Evolutionary conservation across 37 sponge, comb jelly and placozoan genomes (phyloP), one percentile per base, ranked within the genome.

Genomic region (Petrosia ficiformis): DNA sequence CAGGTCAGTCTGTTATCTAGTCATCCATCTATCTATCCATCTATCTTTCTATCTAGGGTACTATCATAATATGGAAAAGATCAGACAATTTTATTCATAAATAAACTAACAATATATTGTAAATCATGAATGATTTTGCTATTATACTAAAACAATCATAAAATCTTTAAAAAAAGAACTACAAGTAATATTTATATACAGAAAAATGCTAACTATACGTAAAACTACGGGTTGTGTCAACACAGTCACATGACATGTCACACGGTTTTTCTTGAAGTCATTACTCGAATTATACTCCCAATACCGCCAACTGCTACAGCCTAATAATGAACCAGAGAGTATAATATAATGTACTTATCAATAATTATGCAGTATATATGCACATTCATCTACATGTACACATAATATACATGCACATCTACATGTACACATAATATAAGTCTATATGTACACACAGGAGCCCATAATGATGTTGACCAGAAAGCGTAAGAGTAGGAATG

Each of bases 191-290:
- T 19, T 19, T 48, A 19, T 19, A 8, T 19, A 48, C 54, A 48
- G 54, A 8, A 19, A 48, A 8, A 48, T 14, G 54, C 8, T 48
- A 48, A 48, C 14, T 19, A 48, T 48, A 48, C 8, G 8, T 19
- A 48, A 19, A 48, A 48, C 14, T 19, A 48, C 14, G n/a, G n/a
- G n/a, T n/a, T n/a, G n/a, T n/a, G n/a, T n/a, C n/a, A n/a, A n/a
- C n/a, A n/a, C n/a, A n/a, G n/a, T n/a, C n/a, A n/a, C n/a, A n/a
- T n/a, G n/a, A n/a, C n/a, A n/a, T n/a, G n/a, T 48, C 65, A 97
- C 57, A 97, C 87, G 31, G 93, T 87, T 70, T 93, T 93, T 69
- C 96, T 82, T 82, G 90, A 94, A 4, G 91, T 82, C 92, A 98
- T 68, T 16, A 95, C 96, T 72, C 99, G 87, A 14, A 98, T 81